Evolutionary conservation across 2,113 vertebrate species (phyloP).

Genomic region (Microcebus jonahi): DNA sequence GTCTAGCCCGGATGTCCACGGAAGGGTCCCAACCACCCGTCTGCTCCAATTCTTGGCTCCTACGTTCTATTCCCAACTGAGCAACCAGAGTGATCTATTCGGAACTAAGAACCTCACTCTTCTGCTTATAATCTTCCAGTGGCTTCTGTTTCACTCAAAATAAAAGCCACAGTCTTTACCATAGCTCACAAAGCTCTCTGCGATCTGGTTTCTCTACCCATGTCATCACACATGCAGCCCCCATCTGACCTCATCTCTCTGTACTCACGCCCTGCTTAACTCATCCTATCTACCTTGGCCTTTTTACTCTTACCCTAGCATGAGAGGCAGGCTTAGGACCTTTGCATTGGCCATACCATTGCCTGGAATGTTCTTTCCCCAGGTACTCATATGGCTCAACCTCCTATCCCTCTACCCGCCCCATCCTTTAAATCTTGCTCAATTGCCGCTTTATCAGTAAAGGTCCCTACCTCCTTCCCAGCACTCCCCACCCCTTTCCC

Average conservation of each 20-base stretch:
- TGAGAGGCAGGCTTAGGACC: background rate
- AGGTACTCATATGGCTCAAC: background rate
- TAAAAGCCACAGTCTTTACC: background rate
- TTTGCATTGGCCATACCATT: background rate
- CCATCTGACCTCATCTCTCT: background rate
- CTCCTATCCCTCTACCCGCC: background rate
- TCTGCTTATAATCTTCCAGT: background rate
- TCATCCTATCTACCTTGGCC: background rate
- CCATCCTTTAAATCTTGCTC: background rate
- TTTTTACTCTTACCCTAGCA: background rate
- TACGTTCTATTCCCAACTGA: background rate
- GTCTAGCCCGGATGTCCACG: background rate
- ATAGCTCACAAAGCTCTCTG: background rate
- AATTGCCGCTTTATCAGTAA: background rate
- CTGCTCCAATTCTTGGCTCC: background rate
- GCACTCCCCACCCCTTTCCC: background rate
- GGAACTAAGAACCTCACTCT: background rate
- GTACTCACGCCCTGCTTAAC: background rate
- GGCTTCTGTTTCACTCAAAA: background rate
- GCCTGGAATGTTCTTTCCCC: background rate
- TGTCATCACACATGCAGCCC: background rate
- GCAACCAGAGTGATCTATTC: background rate
- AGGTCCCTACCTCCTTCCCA: background rate
- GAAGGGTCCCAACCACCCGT: no score
- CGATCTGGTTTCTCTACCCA: background rate